Percentiles rank a stretch among this genome's conserved stretches.
These are phyloP conservation scores for Cairina moschata DNA, from an alignment of 2,113 vertebrate genomes.

Conservation along the genomic window DNA sequence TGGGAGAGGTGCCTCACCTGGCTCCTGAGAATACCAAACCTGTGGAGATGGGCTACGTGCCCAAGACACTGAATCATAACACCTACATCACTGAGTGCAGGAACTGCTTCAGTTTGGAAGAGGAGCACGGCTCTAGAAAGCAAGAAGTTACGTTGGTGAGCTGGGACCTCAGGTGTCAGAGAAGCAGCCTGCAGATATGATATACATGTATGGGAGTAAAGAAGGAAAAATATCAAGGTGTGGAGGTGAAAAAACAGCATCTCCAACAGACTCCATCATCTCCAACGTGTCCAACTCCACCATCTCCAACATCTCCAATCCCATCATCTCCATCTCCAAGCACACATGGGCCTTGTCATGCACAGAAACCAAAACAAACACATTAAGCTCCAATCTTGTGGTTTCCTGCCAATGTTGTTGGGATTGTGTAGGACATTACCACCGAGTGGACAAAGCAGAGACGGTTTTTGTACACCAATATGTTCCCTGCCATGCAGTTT, in stretches of 20 bases:
- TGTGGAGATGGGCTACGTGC: neutral
- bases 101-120: neutral
- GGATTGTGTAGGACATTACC: neutral
- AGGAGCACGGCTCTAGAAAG: neutral
- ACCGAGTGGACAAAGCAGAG: neutral
- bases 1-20: neutral
- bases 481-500: fast-evolving
- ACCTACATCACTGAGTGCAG: neutral
- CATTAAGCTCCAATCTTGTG: neutral
- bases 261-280: neutral
- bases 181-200: neutral
- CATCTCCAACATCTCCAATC: no score
- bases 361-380: neutral
- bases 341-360: fast-evolving
- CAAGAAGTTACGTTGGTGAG: fast-evolving
- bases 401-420: fast-evolving
- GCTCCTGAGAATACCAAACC: neutral
- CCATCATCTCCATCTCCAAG: neutral
- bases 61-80: neutral
- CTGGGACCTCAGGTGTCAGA: neutral
- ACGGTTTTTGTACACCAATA: fast-evolving
- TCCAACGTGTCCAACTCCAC: neutral
- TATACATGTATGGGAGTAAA: fast-evolving
- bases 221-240: neutral
- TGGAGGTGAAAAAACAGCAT: fast-evolving